These are phyloP conservation scores for Tipula confusa DNA, from an alignment of 2,888 invertebrate species.

Conservation along the genomic window DNA sequence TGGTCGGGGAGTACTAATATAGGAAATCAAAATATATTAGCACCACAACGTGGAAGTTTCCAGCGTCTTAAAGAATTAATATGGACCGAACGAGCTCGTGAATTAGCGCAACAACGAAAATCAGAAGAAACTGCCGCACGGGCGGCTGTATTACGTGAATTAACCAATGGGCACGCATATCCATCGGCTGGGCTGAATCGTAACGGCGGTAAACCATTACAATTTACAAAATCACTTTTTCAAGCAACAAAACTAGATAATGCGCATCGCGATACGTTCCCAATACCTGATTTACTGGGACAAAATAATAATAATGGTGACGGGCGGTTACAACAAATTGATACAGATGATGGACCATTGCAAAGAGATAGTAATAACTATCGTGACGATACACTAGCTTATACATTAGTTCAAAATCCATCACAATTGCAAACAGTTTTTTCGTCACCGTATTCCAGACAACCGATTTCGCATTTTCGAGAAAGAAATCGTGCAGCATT, in stretches of 20 bases:
- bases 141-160: slow-evolving; percentile 58
- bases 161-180: slow-evolving; percentile 57
- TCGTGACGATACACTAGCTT: not conserved
- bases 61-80: slow-evolving; percentile 77
- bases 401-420: not conserved
- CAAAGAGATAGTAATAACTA: not conserved
- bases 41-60: slow-evolving; percentile 53
- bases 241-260: not conserved
- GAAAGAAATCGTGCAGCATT: slow-evolving; percentile 45
- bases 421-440: not conserved
- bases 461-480: slow-evolving; percentile 42
- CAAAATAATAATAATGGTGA: not conserved
- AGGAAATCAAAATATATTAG: slow-evolving; percentile 36
- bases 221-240: not conserved
- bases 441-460: not conserved
- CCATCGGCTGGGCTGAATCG: not conserved
- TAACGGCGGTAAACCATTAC: not conserved
- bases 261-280: not conserved
- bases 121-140: slow-evolving; percentile 68
- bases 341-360: not conserved
- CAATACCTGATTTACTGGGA: not conserved
- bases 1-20: slow-evolving; percentile 41
- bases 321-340: not conserved
- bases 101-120: slow-evolving; percentile 68
- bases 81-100: slow-evolving; percentile 69